These are phyloP conservation scores for Nemotelus pantherinus DNA, from an alignment of 2,888 invertebrate species.

Conservation along the genomic window DNA sequence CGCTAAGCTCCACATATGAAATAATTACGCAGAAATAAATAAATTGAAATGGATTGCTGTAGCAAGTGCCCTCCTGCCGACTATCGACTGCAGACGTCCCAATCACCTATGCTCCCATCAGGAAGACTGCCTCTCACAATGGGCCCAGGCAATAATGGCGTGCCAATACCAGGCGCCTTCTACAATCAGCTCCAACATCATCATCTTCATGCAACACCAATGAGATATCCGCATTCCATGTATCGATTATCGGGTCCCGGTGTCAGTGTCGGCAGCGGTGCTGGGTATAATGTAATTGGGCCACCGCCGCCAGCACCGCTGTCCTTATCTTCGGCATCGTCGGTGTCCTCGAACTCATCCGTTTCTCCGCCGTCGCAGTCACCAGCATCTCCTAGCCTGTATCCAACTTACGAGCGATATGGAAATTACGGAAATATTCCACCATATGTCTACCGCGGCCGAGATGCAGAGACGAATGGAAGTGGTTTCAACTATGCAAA, in stretches of 20 bases:
- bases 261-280: conserved; percentile 21
- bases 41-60: conserved; percentile 45
- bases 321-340: conserved; percentile 15
- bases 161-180: conserved; percentile 32
- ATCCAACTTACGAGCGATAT: conserved; percentile 41
- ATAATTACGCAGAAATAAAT: conserved; percentile 15
- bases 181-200: not conserved
- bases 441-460: conserved; percentile 26
- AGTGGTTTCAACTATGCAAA: conserved; percentile 28
- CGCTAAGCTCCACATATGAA: not conserved
- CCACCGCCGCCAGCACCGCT: conserved; percentile 34
- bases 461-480: conserved; percentile 5
- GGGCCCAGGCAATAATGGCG: conserved; percentile 12
- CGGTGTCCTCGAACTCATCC: conserved; percentile 24
- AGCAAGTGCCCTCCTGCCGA: conserved; percentile 37
- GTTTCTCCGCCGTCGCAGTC: conserved; percentile 26
- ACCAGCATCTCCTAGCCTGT: conserved; percentile 27
- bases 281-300: conserved; percentile 40
- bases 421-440: conserved; percentile 40
- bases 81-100: conserved; percentile 30
- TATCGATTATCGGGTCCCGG: conserved; percentile 40
- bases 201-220: conserved; percentile 21
- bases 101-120: not conserved
- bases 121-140: conserved; percentile 17
- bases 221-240: conserved; percentile 33